These are phyloP conservation scores for Zonitis immaculata DNA, from an alignment of 2,888 invertebrate genomes.

Conservation along the genomic window DNA sequence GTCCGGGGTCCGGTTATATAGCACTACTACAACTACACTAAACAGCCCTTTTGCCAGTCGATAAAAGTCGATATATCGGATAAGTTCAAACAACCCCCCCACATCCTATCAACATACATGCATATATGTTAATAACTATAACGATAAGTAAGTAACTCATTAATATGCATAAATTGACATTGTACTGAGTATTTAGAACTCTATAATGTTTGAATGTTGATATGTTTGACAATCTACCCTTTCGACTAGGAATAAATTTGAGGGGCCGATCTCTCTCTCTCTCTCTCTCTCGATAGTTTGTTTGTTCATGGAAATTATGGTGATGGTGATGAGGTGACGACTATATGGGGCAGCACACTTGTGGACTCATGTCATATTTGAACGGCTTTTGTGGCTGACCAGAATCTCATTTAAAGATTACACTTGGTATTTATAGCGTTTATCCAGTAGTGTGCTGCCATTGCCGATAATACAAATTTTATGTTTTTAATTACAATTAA, in stretches of 20 bases:
- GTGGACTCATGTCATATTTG: slow-evolving; percentile 26
- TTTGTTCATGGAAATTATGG: slow-evolving; percentile 29
- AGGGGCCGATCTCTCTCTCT: too few species aligned
- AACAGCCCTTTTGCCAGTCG: too few species aligned
- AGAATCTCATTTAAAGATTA: slow-evolving; percentile 43
- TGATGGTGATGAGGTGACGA: slow-evolving; percentile 6
- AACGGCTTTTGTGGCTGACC: slow-evolving; percentile 29
- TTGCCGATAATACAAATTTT: slow-evolving; percentile 38
- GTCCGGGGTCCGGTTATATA: slow-evolving; percentile 27
- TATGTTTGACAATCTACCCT: slow-evolving; percentile 17
- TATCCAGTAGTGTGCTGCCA: slow-evolving; percentile 33
- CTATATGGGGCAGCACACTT: slow-evolving; percentile 13
- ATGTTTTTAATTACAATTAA: slow-evolving; percentile 34
- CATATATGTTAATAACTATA: slow-evolving; percentile 5
- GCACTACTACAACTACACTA: too few species aligned
- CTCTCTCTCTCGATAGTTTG: too few species aligned
- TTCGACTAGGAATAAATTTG: not conserved
- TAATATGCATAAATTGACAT: slow-evolving; percentile 45
- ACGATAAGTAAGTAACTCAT: slow-evolving; percentile 30
- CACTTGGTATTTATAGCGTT: slow-evolving; percentile 40
- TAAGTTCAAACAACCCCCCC: slow-evolving; percentile 19
- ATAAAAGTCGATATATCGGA: slow-evolving; percentile 23
- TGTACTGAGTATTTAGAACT: too few species aligned
- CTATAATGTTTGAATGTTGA: slow-evolving; percentile 42
- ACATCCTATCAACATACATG: too few species aligned